Conservation (phyloP, 2,113 vertebrate genomes). For the Prietella phreatophila region DNA sequence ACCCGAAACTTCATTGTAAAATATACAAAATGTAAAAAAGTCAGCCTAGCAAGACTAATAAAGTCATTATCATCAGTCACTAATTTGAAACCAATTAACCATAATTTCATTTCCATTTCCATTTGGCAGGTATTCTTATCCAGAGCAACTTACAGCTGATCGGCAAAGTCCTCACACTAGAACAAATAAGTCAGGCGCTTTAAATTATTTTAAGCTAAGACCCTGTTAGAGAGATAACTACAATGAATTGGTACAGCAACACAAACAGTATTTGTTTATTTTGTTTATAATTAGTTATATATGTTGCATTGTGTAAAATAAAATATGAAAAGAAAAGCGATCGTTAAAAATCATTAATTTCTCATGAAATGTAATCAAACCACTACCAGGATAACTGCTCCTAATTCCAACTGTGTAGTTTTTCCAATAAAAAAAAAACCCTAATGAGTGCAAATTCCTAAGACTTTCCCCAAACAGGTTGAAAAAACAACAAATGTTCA, state of each 20-base stretch:
- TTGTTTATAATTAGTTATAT: neutral
- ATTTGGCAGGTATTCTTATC: neutral
- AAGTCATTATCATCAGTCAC: constrained; percentile 1
- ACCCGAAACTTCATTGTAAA: neutral
- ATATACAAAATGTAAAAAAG: constrained; percentile 6
- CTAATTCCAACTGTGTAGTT: neutral
- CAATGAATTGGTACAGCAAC: neutral
- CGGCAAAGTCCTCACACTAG: neutral
- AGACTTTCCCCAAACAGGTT: neutral
- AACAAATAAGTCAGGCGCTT: neutral
- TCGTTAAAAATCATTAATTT: neutral
- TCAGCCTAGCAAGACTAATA: neutral
- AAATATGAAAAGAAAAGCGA: neutral
- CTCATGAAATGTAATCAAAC: neutral
- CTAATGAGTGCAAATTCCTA: neutral
- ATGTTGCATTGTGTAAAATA: neutral
- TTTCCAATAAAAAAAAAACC: neutral
- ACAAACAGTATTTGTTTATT: neutral
- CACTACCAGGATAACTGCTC: neutral
- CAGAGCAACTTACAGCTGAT: neutral
- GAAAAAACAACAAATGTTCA: neutral
- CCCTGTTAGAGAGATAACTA: neutral
- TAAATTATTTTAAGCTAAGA: neutral
- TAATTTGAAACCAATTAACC: neutral
- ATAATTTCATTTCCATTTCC: neutral